Evolutionary conservation across 2,797 vertebrate species (phyloP).

Genomic region (Yasuhikotakia modesta): DNA sequence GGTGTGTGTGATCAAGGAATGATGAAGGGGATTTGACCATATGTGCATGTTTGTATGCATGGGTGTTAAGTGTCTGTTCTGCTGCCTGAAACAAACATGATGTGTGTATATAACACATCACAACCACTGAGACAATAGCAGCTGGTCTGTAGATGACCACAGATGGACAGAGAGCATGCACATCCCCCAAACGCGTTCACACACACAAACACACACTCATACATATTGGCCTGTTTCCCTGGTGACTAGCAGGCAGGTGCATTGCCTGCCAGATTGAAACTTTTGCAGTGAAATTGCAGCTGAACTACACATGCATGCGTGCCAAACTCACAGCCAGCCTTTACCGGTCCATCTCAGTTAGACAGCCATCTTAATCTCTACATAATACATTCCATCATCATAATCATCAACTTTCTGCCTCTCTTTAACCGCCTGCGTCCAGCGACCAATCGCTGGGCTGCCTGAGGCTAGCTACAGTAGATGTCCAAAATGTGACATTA

Average conservation of each 20-base stretch:
- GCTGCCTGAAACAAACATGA: constrained; percentile 15
- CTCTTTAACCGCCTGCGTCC: not conserved
- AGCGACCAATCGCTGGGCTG: not conserved
- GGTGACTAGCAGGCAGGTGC: constrained; percentile 50
- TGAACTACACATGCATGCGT: constrained; percentile 5
- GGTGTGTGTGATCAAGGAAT: constrained; percentile 31
- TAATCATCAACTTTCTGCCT: constrained; percentile 3
- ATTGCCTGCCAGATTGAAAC: constrained; percentile 39
- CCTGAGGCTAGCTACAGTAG: not conserved
- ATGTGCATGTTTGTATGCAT: constrained; percentile 38
- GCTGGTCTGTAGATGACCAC: constrained; percentile 47
- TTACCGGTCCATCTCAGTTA: constrained; percentile 8
- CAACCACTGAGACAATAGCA: constrained; percentile 58
- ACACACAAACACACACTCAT: constrained; percentile 4
- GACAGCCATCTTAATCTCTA: constrained; percentile 17
- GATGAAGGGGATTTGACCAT: constrained; percentile 52
- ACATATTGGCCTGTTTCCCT: constrained; percentile 38
- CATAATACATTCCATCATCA: constrained; percentile 3
- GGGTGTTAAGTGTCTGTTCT: constrained; percentile 35
- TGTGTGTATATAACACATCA: constrained; percentile 40
- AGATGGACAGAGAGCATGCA: constrained; percentile 52
- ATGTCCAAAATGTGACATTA: not conserved
- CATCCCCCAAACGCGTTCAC: constrained; percentile 26
- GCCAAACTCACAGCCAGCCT: constrained; percentile 6
- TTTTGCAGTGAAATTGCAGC: constrained; percentile 27